A percentile compares a stretch with the other conserved stretches of the same genome.
phyloP scores from a whole-genome alignment of 2,888 invertebrate species.

The Andrena praecox region DNA sequence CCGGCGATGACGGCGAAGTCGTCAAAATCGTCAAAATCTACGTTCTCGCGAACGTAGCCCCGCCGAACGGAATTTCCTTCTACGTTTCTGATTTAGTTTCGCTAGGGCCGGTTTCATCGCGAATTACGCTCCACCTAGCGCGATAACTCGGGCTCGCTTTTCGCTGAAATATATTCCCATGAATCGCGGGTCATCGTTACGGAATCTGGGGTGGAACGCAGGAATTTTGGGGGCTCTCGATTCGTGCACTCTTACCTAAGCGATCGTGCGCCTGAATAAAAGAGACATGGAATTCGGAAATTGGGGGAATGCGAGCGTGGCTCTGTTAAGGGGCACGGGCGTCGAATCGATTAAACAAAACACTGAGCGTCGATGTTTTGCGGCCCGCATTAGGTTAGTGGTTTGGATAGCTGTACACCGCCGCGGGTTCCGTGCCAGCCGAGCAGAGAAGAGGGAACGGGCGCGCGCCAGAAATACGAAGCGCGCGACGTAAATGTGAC shows the following conservation, averaged over 20 bases:
- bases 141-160: too few relatives aligned
- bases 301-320: neutral
- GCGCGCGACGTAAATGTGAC: constrained; percentile 19
- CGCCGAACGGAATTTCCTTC: too few relatives aligned
- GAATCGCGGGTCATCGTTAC: too few relatives aligned
- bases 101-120: too few relatives aligned
- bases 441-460: constrained; percentile 2
- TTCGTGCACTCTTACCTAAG: neutral
- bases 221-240: too few relatives aligned
- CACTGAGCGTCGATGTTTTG: constrained; percentile 8
- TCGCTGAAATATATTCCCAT: too few relatives aligned
- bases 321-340: neutral
- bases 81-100: too few relatives aligned
- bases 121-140: too few relatives aligned
- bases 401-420: constrained; percentile 10
- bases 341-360: neutral
- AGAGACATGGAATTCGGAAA: neutral
- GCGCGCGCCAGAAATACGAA: neutral
- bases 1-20: too few relatives aligned
- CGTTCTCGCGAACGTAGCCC: too few relatives aligned
- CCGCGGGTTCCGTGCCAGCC: neutral
- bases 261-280: neutral
- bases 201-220: too few relatives aligned
- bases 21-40: too few relatives aligned
- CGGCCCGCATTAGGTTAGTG: neutral